A percentile compares a stretch with the other conserved stretches of the same genome.
Evolutionary conservation across 2,113 vertebrate genomes (phyloP).

Genomic region (Machaerirhynchus nigripectus): DNA sequence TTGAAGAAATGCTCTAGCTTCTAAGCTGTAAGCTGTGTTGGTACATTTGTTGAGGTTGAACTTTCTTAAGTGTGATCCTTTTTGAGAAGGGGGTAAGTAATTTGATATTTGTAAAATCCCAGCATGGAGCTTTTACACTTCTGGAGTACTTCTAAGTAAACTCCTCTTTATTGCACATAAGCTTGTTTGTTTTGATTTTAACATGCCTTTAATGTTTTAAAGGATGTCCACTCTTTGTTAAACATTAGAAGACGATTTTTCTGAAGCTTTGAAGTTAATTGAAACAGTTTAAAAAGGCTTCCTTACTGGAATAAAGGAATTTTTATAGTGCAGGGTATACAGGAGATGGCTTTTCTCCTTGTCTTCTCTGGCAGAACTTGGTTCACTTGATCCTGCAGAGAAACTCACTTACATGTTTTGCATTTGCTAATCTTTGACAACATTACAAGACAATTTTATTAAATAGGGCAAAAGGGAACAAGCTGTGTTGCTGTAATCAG

Average conservation of each 20-base stretch:
- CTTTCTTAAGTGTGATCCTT: neutral
- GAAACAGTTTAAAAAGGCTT: neutral
- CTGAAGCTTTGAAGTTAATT: slow-evolving; percentile 6
- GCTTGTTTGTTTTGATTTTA: slow-evolving; percentile 7
- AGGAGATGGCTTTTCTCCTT: neutral
- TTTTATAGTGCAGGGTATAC: neutral
- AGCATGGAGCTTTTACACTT: neutral
- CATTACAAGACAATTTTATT: neutral
- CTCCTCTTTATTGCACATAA: neutral
- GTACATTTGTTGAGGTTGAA: neutral
- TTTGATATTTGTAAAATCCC: neutral
- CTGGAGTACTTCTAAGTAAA: neutral
- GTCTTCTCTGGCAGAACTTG: neutral
- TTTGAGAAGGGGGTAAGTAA: slow-evolving; percentile 5
- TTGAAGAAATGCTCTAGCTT: neutral
- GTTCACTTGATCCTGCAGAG: neutral
- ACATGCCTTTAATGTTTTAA: neutral
- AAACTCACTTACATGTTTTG: neutral
- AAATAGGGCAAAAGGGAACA: neutral
- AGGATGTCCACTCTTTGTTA: neutral
- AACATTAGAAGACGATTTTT: neutral
- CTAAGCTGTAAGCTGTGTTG: neutral
- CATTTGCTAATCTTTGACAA: neutral
- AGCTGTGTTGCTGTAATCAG: neutral
- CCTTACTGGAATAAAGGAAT: neutral